Evolutionary conservation across 1,140 invertebrate species (phyloP).

Genomic region (Rhopalosiphum padi): DNA sequence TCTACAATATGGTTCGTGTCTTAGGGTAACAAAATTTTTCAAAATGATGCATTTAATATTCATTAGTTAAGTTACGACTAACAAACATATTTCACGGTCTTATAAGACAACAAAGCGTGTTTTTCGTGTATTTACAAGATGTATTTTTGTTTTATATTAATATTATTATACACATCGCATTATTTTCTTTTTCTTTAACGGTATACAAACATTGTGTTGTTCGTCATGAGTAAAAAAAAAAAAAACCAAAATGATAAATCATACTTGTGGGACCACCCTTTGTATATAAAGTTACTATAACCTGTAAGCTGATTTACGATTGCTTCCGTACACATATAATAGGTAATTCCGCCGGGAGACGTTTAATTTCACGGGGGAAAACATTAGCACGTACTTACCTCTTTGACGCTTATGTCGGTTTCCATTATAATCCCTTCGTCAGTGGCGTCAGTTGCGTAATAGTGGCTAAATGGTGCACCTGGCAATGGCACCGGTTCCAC

Average conservation of each 20-base stretch:
- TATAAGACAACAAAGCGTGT: neutral
- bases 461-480: conserved; percentile 80
- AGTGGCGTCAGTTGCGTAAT: conserved; percentile 82
- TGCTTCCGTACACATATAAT: neutral
- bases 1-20: neutral
- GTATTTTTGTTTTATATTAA: neutral
- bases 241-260: conserved; percentile 1
- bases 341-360: neutral
- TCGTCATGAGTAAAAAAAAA: neutral
- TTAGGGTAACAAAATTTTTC: neutral
- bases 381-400: conserved; percentile 66
- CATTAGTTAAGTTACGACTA: neutral
- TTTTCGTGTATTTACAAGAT: neutral
- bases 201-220: neutral
- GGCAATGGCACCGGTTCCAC: conserved; percentile 72
- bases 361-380: neutral
- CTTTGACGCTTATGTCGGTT: conserved; percentile 78
- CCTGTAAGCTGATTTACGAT: neutral
- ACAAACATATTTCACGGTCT: neutral
- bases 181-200: neutral
- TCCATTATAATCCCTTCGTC: conserved; percentile 88
- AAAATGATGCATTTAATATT: neutral
- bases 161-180: neutral
- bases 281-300: neutral
- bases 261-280: neutral